Base-by-base conservation (phyloP, 1,140 invertebrate species). In the Tyrophagus putrescentiae region DNA sequence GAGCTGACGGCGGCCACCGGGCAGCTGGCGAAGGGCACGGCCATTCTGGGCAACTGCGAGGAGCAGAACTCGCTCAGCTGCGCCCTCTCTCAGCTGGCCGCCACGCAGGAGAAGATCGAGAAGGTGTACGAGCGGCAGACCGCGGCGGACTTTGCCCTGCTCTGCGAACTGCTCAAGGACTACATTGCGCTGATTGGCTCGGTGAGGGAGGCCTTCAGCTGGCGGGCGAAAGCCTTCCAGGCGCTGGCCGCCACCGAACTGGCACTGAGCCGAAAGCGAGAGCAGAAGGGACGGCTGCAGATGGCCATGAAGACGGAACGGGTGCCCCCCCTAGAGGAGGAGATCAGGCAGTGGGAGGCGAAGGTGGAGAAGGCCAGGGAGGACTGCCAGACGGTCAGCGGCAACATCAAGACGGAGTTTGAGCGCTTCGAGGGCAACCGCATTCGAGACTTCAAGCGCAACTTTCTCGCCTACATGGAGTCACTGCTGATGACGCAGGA, bases 141-240 rank as follows among this genome's bases (percentile, higher is more conserved):
- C 1, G 94, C 96, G 69, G 85, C 87, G 0, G 95, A 99, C 75
- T 90, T 93, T 69, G 94, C 83, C 69, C 80, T 91, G 41, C 79
- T 98, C 57, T 83, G 86, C 50, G 94, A 98, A 77, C 80, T 94
- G 62, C 74, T 98, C 32, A 90, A 94, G 67, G 95, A 99, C 73
- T 98, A 98, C 70, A 81, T 98, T 25, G 82, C 85, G 5, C 76
- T 98, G 1, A 84, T 97, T 68, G 85, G 84, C 1, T 83, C 91
- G 60, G 88, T 97, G 32, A 93, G 95, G 80, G 91, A 94, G 70
- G 89, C 93, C n/a, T 95, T 98, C 68, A 89, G 95, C 70, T 93
- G 98, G 72, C 78, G 95, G 67, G 91, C 97, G 0, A 98, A 98
- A 77, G 83, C 87, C 0, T 98, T 94, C 73, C 93, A 98, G 75